phyloP scores from a whole-genome alignment of 1,140 invertebrate genomes.

The Bombus fervidus region DNA sequence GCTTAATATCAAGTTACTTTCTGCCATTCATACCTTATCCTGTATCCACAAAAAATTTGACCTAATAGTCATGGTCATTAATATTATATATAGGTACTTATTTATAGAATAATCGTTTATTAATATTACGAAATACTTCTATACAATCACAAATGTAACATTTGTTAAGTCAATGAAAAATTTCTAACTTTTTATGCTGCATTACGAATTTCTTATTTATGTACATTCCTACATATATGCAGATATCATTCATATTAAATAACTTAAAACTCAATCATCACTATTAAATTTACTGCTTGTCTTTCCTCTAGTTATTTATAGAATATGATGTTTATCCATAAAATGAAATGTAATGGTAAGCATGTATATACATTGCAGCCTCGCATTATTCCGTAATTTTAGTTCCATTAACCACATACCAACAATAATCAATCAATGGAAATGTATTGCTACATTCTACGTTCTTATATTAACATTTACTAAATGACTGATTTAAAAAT shows the following conservation, averaged over 20 bases:
- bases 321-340: conserved; percentile 55
- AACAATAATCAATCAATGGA: conserved; percentile 23
- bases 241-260: conserved; percentile 36
- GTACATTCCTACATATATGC: conserved; percentile 50
- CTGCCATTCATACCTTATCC: neutral
- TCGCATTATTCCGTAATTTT: conserved; percentile 49
- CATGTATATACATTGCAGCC: conserved; percentile 69
- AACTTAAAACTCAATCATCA: conserved; percentile 54
- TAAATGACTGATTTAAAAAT: conserved; percentile 66
- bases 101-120: conserved; percentile 25
- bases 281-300: conserved; percentile 25
- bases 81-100: conserved; percentile 36
- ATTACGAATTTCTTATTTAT: conserved; percentile 25
- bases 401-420: conserved; percentile 27
- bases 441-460: conserved; percentile 18
- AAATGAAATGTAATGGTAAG: conserved; percentile 57
- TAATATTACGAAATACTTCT: conserved; percentile 41
- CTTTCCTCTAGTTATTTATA: conserved; percentile 33
- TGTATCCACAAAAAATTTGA: conserved; percentile 6
- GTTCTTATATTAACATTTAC: conserved; percentile 34
- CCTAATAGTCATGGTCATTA: conserved; percentile 12
- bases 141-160: conserved; percentile 41
- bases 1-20: conserved; percentile 13
- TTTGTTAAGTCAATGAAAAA: conserved; percentile 35
- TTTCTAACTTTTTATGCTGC: conserved; percentile 22